Evolutionary conservation across 2,888 invertebrate species (phyloP).

Genomic region (Polietes domitor): DNA sequence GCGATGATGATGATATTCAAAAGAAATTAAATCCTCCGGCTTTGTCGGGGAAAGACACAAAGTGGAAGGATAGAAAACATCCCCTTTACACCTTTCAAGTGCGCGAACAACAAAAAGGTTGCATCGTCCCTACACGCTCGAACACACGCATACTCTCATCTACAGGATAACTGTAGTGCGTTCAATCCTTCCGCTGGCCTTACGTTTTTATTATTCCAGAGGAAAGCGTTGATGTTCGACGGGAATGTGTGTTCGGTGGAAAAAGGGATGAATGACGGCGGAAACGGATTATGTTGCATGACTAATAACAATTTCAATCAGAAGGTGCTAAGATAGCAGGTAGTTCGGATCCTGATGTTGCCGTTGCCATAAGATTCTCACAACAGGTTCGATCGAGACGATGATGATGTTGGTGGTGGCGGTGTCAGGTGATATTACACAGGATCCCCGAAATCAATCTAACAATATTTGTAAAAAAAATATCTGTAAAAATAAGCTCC

Average conservation of each 20-base stretch:
- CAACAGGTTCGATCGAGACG: conserved; percentile 15
- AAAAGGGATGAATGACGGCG: conserved; percentile 69
- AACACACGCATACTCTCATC: conserved; percentile 12
- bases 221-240: background rate
- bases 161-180: background rate
- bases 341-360: background rate
- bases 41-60: conserved; percentile 1
- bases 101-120: conserved; percentile 45
- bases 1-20: conserved; percentile 2
- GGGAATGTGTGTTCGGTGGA: conserved; percentile 18
- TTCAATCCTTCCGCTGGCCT: conserved; percentile 61
- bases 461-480: background rate
- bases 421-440: conserved; percentile 53
- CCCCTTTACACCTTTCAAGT: conserved; percentile 63
- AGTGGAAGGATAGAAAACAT: conserved; percentile 47
- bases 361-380: background rate
- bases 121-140: background rate
- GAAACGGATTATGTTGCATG: conserved; percentile 71
- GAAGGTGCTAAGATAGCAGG: conserved; percentile 45
- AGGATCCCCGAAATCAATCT: background rate
- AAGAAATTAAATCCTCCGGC: conserved; percentile 36
- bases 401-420: background rate
- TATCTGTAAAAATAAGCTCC: background rate
- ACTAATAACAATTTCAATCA: conserved; percentile 62
- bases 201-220: background rate